Conservation (phyloP, 2,797 vertebrate genomes). For the Poeciliopsis infans region DNA sequence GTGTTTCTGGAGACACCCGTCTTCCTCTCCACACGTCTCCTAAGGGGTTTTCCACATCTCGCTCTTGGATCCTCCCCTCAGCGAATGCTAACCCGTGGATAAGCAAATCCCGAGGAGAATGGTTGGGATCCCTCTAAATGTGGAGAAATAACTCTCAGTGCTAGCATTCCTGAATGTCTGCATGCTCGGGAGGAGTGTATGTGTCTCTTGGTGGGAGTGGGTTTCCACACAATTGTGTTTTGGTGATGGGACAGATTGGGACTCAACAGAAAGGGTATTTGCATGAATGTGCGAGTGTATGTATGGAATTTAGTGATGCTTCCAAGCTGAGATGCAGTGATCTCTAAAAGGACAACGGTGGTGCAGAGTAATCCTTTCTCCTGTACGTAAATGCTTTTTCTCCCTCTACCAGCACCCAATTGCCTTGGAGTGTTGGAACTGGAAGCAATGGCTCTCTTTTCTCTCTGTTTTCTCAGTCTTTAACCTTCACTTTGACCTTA, state of each 20-base stretch:
- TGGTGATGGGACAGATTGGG: constrained; percentile 45
- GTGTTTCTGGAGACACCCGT: constrained; percentile 90
- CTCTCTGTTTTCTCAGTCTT: constrained; percentile 67
- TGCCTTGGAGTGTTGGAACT: constrained; percentile 65
- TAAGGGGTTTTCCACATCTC: constrained; percentile 56
- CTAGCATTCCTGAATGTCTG: constrained; percentile 59
- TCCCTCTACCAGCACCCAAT: constrained; percentile 62
- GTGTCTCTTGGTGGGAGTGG: constrained; percentile 66
- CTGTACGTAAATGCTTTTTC: constrained; percentile 59
- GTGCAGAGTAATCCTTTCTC: constrained; percentile 41
- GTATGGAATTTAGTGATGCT: constrained; percentile 53
- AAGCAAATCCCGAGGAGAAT: constrained; percentile 28
- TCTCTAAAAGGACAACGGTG: constrained; percentile 37
- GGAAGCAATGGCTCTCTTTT: constrained; percentile 73
- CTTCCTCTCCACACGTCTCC: constrained; percentile 83
- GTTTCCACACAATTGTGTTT: constrained; percentile 56
- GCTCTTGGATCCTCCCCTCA: constrained; percentile 26
- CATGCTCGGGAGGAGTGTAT: constrained; percentile 58
- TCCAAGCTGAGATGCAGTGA: constrained; percentile 47
- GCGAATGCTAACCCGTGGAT: constrained; percentile 11
- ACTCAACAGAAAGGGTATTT: constrained; percentile 39
- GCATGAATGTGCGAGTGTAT: constrained; percentile 42
- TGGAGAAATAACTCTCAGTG: constrained; percentile 51
- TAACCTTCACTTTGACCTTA: constrained; percentile 70
- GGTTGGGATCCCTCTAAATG: constrained; percentile 25